These are phyloP conservation scores for Siderastrea radians DNA, from an alignment of 92 coral and sea anemone genomes.

Conservation along the genomic window DNA sequence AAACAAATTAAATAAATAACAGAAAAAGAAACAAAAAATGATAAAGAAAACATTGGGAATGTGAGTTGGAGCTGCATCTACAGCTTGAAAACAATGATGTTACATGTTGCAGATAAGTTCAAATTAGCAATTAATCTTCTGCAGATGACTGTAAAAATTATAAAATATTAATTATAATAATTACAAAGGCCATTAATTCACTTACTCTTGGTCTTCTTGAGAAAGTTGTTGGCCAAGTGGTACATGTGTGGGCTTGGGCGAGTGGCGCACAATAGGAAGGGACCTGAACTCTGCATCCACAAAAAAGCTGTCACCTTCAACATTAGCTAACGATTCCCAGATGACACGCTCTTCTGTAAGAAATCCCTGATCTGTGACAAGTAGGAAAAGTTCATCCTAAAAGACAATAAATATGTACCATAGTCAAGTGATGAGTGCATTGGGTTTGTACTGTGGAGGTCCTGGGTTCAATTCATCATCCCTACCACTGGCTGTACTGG, in stretches of 20 bases:
- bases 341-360: conserved; percentile 94
- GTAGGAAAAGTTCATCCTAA: conserved; percentile 92
- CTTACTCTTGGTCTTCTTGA: conserved; percentile 99
- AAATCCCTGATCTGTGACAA: conserved; percentile 98
- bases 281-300: conserved; percentile 89
- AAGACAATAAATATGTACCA: background rate
- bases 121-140: too few species aligned
- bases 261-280: conserved; percentile 58
- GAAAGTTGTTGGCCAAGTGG: conserved; percentile 64
- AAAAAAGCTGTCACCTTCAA: conserved; percentile 93
- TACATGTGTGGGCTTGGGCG: conserved; percentile 34
- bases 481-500: too few species aligned
- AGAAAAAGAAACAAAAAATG: too few species aligned
- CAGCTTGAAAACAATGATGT: too few species aligned
- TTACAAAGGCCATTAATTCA: background rate
- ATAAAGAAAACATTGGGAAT: too few species aligned
- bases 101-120: too few species aligned
- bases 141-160: too few species aligned
- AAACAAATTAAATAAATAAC: too few species aligned
- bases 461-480: too few species aligned
- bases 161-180: too few species aligned
- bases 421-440: background rate
- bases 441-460: too few species aligned
- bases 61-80: too few species aligned
- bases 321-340: conserved; percentile 96